Conservation (phyloP, 1,140 invertebrate species). For the Orius insidiosus region DNA sequence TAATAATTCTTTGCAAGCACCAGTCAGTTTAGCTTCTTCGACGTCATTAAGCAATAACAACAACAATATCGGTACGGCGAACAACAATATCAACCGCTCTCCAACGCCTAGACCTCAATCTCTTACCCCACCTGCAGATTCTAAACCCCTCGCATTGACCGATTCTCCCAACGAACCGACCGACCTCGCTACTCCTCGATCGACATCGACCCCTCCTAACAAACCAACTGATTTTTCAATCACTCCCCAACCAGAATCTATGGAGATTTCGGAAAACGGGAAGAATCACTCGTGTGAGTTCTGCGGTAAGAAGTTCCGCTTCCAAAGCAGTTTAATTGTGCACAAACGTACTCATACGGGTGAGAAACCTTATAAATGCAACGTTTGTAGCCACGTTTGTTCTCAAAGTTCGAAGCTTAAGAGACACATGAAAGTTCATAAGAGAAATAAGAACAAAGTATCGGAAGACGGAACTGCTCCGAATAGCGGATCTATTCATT, state of each 20-base stretch:
- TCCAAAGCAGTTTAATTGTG: slow-evolving; percentile 81
- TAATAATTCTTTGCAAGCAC: slow-evolving; percentile 17
- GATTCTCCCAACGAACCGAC: slow-evolving; percentile 25
- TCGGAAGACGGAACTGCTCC: slow-evolving; percentile 30
- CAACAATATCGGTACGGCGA: slow-evolving; percentile 25
- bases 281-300: slow-evolving; percentile 36
- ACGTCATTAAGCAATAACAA: slow-evolving; percentile 23
- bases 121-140: slow-evolving; percentile 41
- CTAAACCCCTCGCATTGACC: slow-evolving; percentile 31
- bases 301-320: slow-evolving; percentile 85
- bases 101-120: slow-evolving; percentile 37
- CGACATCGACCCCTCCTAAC: slow-evolving; percentile 38
- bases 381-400: slow-evolving; percentile 44
- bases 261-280: slow-evolving; percentile 23
- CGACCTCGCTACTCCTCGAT: slow-evolving; percentile 40
- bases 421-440: slow-evolving; percentile 64
- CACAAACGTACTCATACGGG: slow-evolving; percentile 67
- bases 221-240: slow-evolving; percentile 21
- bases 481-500: slow-evolving; percentile 21
- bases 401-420: slow-evolving; percentile 64
- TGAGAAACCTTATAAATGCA: slow-evolving; percentile 45
- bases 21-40: slow-evolving; percentile 38
- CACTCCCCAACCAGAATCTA: slow-evolving; percentile 26
- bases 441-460: slow-evolving; percentile 25
- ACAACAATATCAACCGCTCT: slow-evolving; percentile 26